Evolutionary conservation across 2,888 invertebrate species (phyloP), one percentile per base, ranked within the genome.

Genomic region (Agonopterix arenella): DNA sequence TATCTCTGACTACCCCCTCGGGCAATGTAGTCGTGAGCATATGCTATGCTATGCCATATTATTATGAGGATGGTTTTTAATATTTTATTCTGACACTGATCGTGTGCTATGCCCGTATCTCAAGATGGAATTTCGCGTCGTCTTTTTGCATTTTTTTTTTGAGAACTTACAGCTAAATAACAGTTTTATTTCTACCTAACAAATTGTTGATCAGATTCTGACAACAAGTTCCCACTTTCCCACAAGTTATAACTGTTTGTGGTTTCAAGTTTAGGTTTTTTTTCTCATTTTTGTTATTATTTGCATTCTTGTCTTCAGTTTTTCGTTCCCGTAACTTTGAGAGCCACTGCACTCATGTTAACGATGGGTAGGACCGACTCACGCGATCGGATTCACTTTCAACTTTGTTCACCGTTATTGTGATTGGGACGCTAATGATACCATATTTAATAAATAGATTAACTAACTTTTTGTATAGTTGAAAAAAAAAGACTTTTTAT

Each of bases 331-430:
- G 1, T 28, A 36, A 49, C 11, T 44, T 52, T 52, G 52, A 42
- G 37, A 42, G 13, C 28, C 49, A 47, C 45, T 46, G 47, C 16
- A 9, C 16, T 9, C 61, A 66, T 70, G 68, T 79, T 81, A 68
- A 67, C 64, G 60, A 60, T 55, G 52, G 61, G 60, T 63, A 67
- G 54, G 56, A 51, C 46, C 60, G 44, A 63, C 56, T 67, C 84
- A 84, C 82, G 82, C 82, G 77, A 84, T 79, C 69, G 66, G 59
- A 65, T 64, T 60, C 60, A 54, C 52, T 61, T 56, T 11, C 37
- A 52, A 51, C 47, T 11, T 11, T 41, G 46, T 47, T 47, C 41
- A 28, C 18, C 52, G 55, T 55, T 60, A 57, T 55, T 47, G 45
- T 49, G 46, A 50, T 48, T 50, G 48, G 43, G 13, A 36, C 8